Evolutionary conservation across 2,113 vertebrate species (phyloP), one percentile per base, ranked within the genome.

Genomic region (Lichenostomus cassidix): DNA sequence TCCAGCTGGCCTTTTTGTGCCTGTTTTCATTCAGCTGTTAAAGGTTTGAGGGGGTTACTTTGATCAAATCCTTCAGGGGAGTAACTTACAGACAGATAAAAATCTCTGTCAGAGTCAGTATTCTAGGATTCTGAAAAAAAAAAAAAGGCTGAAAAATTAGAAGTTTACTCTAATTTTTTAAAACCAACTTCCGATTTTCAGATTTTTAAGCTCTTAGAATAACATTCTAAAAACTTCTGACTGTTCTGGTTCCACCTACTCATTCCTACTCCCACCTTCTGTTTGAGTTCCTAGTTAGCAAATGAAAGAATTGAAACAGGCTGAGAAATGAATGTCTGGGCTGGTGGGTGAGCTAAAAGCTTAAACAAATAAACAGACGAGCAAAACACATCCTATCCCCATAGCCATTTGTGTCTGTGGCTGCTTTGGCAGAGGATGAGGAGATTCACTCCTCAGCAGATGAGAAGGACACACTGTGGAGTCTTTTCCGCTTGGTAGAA

Each of bases 321-420:
- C 80, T 87, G 91, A 78, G 75, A 83, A 77, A 62, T 37, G 64
- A 59, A 63, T 70, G 64, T n/a, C 65, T 52, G 56, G 13, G 33
- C 80, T 83, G 56, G 76, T 89, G 86, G 50, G 53, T 78, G 86
- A n/a, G 68, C 73, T 94, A 37, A 60, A 15, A 47, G 35, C 58
- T 81, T 64, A 87, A 90, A 87, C 86, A 96, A 95, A 92, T 16
- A 90, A 90, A 75, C 83, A 78, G 60, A 28, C 3, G 17, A 88
- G 37, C 52, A 76, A 37, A 88, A n/a, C 23, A 44, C 35, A 23
- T 55, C 52, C 2, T 11, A 19, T 60, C 25, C 39, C 13, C 1
- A 0, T 9, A 9, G 35, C 59, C 28, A 4, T 11, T 42, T 67
- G 25, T 56, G 29, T 50, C 69, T 90, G 15, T 28, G n/a, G 16